Percentiles rank a stretch among this genome's conserved stretches.
Conservation (phyloP, 2,797 vertebrate genomes). For the Leptodactylus fallax region DNA sequence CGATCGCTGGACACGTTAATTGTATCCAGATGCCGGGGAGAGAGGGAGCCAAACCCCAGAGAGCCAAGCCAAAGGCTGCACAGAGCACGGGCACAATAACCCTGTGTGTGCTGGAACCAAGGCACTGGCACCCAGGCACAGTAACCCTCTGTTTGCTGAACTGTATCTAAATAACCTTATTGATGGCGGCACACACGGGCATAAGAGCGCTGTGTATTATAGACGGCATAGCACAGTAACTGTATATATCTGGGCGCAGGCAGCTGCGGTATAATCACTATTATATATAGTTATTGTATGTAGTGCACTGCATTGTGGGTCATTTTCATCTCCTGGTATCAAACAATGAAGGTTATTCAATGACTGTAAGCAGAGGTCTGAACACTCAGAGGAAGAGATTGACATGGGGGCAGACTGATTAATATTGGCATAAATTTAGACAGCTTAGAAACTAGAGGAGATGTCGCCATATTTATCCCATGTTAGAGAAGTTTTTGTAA, state of each 20-base stretch:
- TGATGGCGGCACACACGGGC: neutral
- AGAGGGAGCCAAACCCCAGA: conserved; percentile 33
- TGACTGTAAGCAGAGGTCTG: too few relatives aligned
- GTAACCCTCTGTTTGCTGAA: neutral
- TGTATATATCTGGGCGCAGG: neutral
- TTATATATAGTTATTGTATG: too few relatives aligned
- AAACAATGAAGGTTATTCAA: too few relatives aligned
- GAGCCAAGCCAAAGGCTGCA: neutral
- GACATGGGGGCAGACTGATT: too few relatives aligned
- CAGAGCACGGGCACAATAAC: conserved; percentile 3
- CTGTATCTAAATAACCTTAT: too few relatives aligned
- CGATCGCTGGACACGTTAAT: conserved; percentile 55
- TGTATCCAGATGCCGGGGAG: conserved; percentile 53
- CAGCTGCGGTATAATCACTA: neutral
- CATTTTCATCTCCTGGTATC: too few relatives aligned
- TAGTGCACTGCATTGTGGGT: too few relatives aligned
- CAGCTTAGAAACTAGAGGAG: too few relatives aligned
- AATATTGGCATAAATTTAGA: too few relatives aligned
- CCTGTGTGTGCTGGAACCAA: conserved; percentile 17
- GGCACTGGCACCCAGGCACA: neutral
- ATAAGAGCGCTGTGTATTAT: neutral
- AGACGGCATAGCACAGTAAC: neutral
- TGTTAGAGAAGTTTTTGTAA: too few relatives aligned
- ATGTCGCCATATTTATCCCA: too few relatives aligned
- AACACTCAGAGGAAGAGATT: too few relatives aligned